Percentiles rank a stretch among this genome's conserved stretches.
These are phyloP conservation scores for Smittia sp. DNA, from an alignment of 2,888 invertebrate species.

Conservation along the genomic window DNA sequence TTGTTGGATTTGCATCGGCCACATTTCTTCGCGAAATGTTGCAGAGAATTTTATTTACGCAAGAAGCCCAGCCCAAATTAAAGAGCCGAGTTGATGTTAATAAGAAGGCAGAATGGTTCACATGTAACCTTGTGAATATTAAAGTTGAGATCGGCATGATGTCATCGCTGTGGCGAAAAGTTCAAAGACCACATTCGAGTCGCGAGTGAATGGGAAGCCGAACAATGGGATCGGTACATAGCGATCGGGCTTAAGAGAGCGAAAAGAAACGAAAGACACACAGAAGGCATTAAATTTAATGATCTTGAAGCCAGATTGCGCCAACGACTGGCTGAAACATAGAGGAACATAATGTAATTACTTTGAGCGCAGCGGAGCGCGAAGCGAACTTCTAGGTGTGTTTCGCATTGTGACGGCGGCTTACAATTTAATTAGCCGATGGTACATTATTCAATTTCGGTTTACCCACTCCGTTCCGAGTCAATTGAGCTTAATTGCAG, in stretches of 20 bases:
- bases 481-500: not conserved
- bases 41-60: not conserved
- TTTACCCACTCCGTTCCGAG: not conserved
- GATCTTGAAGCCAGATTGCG: not conserved
- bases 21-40: not conserved
- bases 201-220: not conserved
- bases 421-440: constrained; percentile 38
- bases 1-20: not conserved
- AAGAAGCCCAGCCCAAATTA: not conserved
- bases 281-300: not conserved
- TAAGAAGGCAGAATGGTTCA: not conserved
- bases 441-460: constrained; percentile 28
- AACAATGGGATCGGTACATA: not conserved
- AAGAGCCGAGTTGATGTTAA: not conserved
- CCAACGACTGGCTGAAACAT: not conserved
- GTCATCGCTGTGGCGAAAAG: not conserved
- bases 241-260: not conserved
- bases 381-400: constrained; percentile 19
- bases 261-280: not conserved
- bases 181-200: not conserved
- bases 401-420: constrained; percentile 18
- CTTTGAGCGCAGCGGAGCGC: constrained; percentile 22
- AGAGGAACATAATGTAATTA: constrained; percentile 24
- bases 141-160: not conserved
- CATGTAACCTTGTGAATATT: not conserved